Base-by-base conservation (phyloP, 2,113 vertebrate genomes). In the Camelus dromedarius region DNA sequence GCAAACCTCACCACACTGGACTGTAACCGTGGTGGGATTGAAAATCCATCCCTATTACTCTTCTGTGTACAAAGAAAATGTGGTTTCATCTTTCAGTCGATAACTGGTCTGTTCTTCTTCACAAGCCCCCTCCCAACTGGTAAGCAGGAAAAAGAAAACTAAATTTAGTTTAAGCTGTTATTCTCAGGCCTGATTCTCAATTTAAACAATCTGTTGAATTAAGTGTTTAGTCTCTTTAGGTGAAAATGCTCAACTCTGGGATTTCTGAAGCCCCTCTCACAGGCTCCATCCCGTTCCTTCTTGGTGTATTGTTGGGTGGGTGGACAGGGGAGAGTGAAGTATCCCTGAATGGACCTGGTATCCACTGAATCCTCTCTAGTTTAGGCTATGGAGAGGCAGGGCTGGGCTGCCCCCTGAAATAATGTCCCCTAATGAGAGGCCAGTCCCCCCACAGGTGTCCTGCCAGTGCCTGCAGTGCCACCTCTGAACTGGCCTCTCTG, bases 61-160 rank as follows among this genome's bases (percentile, higher is more conserved):
- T 52, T 89, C 72, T n/a, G 35, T n/a, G 28, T 30, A 58, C 46
- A 62, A 76, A 54, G 35, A 85, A 54, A 93, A 67, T 26, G 64
- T 28, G 20, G 5, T 84, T 91, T 75, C 52, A 52, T 91, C 12
- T 2, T 79, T 91, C 7, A 0, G 26, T 80, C 64, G 18, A 13
- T 84, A 79, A 66, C 48, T 46, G 15, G 15, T 35, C 22, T 77
- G 18, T 32, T 96, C 73, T 96, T 50, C 32, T n/a, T 56, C 58
- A 76, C 67, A 90, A 76, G 46, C 38, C 13, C 18, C 8, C 30
- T 52, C 54, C 82, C 76, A 54, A 22, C 1, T 82, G 20, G 50
- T 84, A 67, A 93, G 62, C 67, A 86, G 48, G 50, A 67, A 79
- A 79, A 93, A 70, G 69, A 77, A 95, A 93, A 72, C 32, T 89